Conservation (phyloP, 2,113 vertebrate genomes). For the Notiomystis cincta region DNA sequence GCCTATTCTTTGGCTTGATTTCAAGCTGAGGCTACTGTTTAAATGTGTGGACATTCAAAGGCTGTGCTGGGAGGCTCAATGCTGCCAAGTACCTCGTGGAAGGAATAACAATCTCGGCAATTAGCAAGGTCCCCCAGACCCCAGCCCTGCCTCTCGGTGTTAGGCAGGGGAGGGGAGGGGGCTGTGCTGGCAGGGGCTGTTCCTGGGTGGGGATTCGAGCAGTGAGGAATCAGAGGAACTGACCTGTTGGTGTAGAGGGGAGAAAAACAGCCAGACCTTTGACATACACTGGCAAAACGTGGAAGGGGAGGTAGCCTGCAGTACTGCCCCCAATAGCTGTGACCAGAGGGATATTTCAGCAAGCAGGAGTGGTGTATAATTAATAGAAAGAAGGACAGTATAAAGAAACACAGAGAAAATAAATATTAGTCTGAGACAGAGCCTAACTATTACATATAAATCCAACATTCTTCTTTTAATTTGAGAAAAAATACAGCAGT, state of each 20-base stretch:
- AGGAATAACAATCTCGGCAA: constrained; percentile 58
- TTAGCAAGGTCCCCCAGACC: neutral
- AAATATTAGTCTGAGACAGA: constrained; percentile 8
- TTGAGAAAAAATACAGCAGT: neutral
- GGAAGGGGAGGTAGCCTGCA: neutral
- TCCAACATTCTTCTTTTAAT: neutral
- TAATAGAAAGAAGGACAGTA: neutral
- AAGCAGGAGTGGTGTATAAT: neutral
- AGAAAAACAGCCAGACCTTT: neutral
- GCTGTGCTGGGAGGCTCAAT: neutral
- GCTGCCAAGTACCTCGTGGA: constrained; percentile 52
- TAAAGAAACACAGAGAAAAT: neutral
- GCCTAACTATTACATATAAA: neutral
- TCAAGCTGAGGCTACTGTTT: constrained; percentile 43
- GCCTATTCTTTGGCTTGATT: constrained; percentile 24
- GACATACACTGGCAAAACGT: neutral
- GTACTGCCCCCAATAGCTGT: neutral
- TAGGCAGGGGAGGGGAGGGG: neutral
- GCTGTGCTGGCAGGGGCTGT: neutral
- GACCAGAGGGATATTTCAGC: neutral
- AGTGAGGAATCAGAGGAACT: neutral
- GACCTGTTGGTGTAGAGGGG: neutral
- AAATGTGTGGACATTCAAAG: constrained; percentile 49
- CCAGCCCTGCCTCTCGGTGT: neutral
- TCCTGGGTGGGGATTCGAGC: neutral